phyloP scores from a whole-genome alignment of 92 coral and sea anemone genomes.

The Porites lobata region DNA sequence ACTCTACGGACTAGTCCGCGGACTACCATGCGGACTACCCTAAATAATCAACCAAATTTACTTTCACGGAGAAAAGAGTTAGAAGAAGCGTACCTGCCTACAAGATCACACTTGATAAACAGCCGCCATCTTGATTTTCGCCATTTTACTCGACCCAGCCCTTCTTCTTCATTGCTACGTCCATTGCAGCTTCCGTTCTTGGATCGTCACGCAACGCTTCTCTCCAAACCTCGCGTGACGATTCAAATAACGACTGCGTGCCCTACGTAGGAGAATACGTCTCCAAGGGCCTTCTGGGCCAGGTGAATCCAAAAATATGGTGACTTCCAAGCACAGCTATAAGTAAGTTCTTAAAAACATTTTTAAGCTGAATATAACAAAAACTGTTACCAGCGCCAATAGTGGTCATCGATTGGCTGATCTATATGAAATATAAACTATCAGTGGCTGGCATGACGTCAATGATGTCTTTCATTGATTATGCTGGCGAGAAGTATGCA shows the following conservation, averaged over 20 bases:
- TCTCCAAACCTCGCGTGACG: background rate
- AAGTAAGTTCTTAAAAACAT: constrained; percentile 10
- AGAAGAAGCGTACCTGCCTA: no score
- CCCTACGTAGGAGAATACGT: constrained; percentile 2
- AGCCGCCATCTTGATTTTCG: constrained; percentile 3
- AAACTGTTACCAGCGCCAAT: constrained; percentile 7
- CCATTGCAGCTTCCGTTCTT: background rate
- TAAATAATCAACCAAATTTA: no score
- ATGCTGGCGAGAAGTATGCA: constrained; percentile 13
- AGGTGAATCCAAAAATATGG: background rate
- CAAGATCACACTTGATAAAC: no score
- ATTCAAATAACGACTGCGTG: background rate
- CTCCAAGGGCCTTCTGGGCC: constrained; percentile 3
- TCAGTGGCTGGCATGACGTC: background rate
- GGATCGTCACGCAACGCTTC: background rate
- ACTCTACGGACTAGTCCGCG: no score
- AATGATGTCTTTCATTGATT: constrained; percentile 11
- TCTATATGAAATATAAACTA: background rate
- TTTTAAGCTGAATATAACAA: constrained; percentile 13
- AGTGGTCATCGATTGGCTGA: constrained; percentile 9
- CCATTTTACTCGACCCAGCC: constrained; percentile 15
- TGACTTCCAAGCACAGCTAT: constrained; percentile 5
- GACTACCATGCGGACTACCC: no score
- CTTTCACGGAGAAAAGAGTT: no score
- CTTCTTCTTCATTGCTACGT: background rate